phyloP scores from a whole-genome alignment of 2,113 vertebrate species.

The Sander lucioperca region DNA sequence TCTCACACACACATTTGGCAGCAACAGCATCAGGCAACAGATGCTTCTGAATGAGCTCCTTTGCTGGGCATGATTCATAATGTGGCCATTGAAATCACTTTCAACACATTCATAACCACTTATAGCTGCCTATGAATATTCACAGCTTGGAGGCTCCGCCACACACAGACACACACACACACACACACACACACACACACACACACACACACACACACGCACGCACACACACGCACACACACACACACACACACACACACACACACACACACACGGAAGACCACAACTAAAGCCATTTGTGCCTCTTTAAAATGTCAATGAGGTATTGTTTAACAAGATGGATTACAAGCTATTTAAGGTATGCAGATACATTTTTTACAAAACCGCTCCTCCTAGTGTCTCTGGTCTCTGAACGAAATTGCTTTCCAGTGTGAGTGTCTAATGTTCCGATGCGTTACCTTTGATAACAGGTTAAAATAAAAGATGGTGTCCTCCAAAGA shows the following conservation, averaged over 20 bases:
- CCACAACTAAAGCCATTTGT: background rate
- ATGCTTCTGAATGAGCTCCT: conserved; percentile 77
- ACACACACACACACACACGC: too few relatives aligned
- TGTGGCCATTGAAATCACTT: conserved; percentile 76
- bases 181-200: too few relatives aligned
- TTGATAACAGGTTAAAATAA: conserved; percentile 44
- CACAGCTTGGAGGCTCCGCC: conserved; percentile 35
- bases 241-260: too few relatives aligned
- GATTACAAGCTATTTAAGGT: conserved; percentile 63
- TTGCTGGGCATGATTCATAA: conserved; percentile 70
- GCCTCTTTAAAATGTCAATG: conserved; percentile 41
- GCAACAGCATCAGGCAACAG: conserved; percentile 69
- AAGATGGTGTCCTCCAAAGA: conserved; percentile 47
- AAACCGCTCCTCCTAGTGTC: conserved; percentile 49
- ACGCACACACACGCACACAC: too few relatives aligned
- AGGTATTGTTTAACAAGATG: conserved; percentile 53
- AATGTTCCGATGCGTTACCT: conserved; percentile 34
- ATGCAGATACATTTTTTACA: conserved; percentile 49
- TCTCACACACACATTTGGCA: conserved; percentile 66
- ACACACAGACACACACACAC: background rate
- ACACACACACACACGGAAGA: too few relatives aligned
- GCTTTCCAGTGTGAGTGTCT: conserved; percentile 41
- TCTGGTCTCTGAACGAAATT: conserved; percentile 61
- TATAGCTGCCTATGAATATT: conserved; percentile 70
- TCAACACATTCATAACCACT: conserved; percentile 73